Conservation (phyloP, 92 coral and sea anemone species). For the Heteractis magnifica region DNA sequence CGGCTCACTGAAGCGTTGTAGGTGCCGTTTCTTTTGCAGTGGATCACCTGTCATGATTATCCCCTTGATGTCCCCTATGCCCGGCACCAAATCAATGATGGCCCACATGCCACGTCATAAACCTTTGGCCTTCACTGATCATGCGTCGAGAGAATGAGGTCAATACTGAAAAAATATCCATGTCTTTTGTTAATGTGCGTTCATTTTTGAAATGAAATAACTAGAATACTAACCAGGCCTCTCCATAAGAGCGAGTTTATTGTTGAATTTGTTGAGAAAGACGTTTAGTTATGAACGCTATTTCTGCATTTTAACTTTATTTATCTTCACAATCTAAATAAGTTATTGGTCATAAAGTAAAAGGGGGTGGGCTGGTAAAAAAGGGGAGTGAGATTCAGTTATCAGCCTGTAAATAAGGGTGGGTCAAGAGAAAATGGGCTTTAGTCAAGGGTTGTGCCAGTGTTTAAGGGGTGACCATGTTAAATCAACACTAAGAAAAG, state of each 20-base stretch:
- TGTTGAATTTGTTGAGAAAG: too few relatives aligned
- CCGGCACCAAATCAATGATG: not conserved
- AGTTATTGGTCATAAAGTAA: too few relatives aligned
- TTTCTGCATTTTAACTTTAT: too few relatives aligned
- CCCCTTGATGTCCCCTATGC: constrained; percentile 25
- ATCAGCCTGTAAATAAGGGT: too few relatives aligned
- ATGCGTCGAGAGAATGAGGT: constrained; percentile 5
- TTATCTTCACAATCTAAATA: too few relatives aligned
- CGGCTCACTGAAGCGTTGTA: constrained; percentile 29
- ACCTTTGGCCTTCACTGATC: constrained; percentile 11
- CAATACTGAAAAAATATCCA: not conserved
- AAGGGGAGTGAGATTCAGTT: too few relatives aligned
- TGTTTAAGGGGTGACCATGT: too few relatives aligned
- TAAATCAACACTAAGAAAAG: too few relatives aligned
- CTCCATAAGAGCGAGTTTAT: not conserved
- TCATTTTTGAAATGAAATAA: not conserved
- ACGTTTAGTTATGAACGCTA: too few relatives aligned
- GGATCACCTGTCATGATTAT: constrained; percentile 27
- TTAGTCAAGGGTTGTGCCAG: too few relatives aligned
- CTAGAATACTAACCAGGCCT: not conserved
- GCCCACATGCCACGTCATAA: constrained; percentile 9
- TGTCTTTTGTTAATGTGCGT: not conserved
- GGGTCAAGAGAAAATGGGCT: too few relatives aligned
- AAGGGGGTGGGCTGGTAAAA: too few relatives aligned
- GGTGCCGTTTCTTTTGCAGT: constrained; percentile 30